These are phyloP conservation scores for Eupithecia pulchellata DNA, from an alignment of 2,888 invertebrate genomes.

Conservation along the genomic window DNA sequence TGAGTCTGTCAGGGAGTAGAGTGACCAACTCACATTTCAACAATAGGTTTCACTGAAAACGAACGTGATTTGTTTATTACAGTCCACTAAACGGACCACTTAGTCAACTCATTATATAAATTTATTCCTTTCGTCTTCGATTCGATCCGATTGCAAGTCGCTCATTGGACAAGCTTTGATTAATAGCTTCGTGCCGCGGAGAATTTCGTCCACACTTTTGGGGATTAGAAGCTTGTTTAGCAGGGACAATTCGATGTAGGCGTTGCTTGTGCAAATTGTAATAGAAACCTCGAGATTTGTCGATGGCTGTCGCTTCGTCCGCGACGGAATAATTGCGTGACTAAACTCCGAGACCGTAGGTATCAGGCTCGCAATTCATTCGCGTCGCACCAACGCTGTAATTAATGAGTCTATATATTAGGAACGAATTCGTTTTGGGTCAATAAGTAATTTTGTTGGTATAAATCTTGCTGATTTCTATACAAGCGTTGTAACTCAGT, in stretches of 20 bases:
- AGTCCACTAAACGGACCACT: conserved; percentile 72
- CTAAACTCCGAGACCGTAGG: conserved; percentile 65
- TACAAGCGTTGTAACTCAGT: conserved; percentile 34
- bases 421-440: conserved; percentile 69
- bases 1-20: conserved; percentile 55
- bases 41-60: conserved; percentile 62
- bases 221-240: conserved; percentile 27
- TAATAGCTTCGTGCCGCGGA: conserved; percentile 58
- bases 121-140: conserved; percentile 72
- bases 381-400: conserved; percentile 64
- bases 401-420: conserved; percentile 75
- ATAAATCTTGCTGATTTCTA: conserved; percentile 57
- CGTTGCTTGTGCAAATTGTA: conserved; percentile 63
- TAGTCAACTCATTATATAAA: conserved; percentile 77
- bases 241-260: conserved; percentile 43
- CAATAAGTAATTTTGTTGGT: conserved; percentile 58
- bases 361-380: conserved; percentile 68
- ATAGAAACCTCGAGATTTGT: conserved; percentile 63
- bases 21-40: conserved; percentile 66
- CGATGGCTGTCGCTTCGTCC: conserved; percentile 54
- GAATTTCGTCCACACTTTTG: conserved; percentile 50
- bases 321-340: conserved; percentile 69
- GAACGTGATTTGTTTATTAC: conserved; percentile 79
- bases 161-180: conserved; percentile 64
- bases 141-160: conserved; percentile 77